phyloP scores from a whole-genome alignment of 2,113 vertebrate species.

The Mobula hypostoma region DNA sequence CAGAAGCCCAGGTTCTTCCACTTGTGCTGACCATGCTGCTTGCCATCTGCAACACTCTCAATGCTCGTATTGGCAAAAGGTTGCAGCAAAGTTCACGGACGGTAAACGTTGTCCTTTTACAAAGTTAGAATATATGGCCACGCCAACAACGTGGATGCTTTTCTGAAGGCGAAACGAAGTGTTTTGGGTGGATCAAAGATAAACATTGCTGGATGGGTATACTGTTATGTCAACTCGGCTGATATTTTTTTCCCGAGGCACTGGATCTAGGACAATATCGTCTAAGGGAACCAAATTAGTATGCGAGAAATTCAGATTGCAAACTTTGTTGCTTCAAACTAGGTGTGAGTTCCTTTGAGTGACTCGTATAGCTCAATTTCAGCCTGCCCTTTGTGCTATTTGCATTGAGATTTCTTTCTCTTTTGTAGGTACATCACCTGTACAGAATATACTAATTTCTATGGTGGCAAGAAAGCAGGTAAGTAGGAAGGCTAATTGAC shows the following conservation, averaged over 20 bases:
- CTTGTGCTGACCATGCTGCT: not conserved
- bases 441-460: constrained; percentile 87
- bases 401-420: constrained; percentile 11
- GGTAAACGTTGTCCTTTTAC: not conserved
- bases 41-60: not conserved
- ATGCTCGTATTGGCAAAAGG: too few relatives aligned
- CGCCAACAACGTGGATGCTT: not conserved
- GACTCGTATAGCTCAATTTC: not conserved
- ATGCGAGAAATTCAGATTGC: not conserved
- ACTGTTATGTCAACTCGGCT: not conserved
- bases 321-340: not conserved
- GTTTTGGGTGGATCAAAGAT: not conserved
- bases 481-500: not conserved
- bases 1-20: not conserved
- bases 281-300: not conserved
- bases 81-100: not conserved
- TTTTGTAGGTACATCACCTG: constrained; percentile 87
- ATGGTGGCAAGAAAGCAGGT: constrained; percentile 87
- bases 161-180: not conserved
- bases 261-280: not conserved
- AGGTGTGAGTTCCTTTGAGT: not conserved
- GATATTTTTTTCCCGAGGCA: not conserved
- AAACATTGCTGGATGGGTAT: not conserved
- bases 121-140: not conserved
- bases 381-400: not conserved